phyloP scores from a whole-genome alignment of 2,797 vertebrate genomes.

The Antrozous pallidus region DNA sequence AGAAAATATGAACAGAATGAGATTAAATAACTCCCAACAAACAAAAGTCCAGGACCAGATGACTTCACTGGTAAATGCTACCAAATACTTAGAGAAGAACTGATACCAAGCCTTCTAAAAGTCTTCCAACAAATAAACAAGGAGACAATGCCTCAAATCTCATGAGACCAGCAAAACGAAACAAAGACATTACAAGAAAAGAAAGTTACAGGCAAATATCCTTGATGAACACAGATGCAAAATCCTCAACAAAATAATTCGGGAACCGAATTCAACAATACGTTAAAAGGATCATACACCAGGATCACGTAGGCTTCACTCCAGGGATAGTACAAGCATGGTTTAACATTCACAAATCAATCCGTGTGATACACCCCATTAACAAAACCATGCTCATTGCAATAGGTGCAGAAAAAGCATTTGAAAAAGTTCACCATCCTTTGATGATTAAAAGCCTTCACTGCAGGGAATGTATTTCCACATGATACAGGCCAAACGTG shows the following conservation, averaged over 20 bases:
- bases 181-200: background rate
- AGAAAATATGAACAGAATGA: background rate
- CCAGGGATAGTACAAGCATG: background rate
- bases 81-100: background rate
- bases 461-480: background rate
- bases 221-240: background rate
- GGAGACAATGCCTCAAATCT: background rate
- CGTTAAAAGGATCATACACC: background rate
- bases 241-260: background rate
- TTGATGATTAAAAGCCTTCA: background rate
- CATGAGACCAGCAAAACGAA: background rate
- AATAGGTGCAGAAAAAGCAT: background rate
- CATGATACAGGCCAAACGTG: background rate
- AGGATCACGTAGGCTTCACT: background rate
- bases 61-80: background rate
- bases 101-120: background rate
- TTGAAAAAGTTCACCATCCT: background rate
- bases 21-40: background rate
- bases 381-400: background rate
- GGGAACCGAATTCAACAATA: background rate
- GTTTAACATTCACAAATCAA: background rate
- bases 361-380: background rate
- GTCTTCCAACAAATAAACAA: background rate
- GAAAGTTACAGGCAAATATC: background rate
- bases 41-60: background rate